phyloP scores from a whole-genome alignment of 2,888 invertebrate species.

The Papilio gigon region DNA sequence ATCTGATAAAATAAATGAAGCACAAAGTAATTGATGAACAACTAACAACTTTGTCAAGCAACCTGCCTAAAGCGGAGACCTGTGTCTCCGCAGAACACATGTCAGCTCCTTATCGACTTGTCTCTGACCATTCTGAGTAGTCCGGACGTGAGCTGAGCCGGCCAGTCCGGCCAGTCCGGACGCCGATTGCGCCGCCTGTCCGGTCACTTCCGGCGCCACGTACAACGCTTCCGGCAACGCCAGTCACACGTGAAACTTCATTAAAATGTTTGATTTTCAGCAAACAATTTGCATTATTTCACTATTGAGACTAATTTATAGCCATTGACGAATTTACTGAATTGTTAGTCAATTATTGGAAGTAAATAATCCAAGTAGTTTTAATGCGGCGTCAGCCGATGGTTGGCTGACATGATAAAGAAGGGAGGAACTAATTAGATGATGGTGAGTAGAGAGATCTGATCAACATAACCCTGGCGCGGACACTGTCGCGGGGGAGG shows the following conservation, averaged over 20 bases:
- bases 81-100: not conserved
- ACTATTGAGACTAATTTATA: not conserved
- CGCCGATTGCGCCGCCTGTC: conserved; percentile 1
- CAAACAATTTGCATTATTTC: conserved; percentile 15
- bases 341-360: not conserved
- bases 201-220: not conserved
- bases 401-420: too few relatives aligned
- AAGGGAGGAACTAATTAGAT: too few relatives aligned
- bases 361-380: not conserved
- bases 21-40: too few relatives aligned
- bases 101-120: conserved; percentile 1
- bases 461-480: too few relatives aligned
- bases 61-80: not conserved
- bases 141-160: not conserved
- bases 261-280: conserved; percentile 12
- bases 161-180: not conserved
- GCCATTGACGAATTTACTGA: not conserved
- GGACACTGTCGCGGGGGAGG: too few relatives aligned
- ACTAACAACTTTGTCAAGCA: too few relatives aligned
- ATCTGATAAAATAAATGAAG: too few relatives aligned
- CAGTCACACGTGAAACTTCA: conserved; percentile 10
- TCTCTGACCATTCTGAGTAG: not conserved
- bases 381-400: too few relatives aligned
- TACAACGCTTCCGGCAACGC: not conserved
- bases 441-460: too few relatives aligned